These are phyloP conservation scores for Nestor notabilis DNA, from an alignment of 2,113 vertebrate genomes.

Conservation along the genomic window DNA sequence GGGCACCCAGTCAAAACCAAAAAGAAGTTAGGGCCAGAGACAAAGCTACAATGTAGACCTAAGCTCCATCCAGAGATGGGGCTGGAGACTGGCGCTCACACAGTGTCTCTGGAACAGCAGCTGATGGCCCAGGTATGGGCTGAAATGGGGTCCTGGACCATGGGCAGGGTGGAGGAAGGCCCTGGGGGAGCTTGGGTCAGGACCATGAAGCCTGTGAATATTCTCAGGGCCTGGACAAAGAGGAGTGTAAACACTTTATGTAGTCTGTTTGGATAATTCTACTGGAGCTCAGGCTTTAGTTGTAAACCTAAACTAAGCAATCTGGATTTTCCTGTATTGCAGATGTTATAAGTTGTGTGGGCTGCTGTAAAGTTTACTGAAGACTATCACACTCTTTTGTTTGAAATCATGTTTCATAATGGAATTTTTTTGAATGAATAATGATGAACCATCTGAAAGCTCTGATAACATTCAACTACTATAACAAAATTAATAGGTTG, in stretches of 20 bases:
- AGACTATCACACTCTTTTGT: background rate
- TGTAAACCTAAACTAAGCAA: background rate
- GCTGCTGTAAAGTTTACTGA: background rate
- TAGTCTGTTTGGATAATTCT: background rate
- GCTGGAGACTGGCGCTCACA: accelerated
- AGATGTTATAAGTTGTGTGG: background rate
- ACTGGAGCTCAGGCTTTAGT: background rate
- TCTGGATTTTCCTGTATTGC: background rate
- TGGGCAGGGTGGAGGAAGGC: accelerated
- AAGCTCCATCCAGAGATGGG: background rate
- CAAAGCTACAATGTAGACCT: background rate
- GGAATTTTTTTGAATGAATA: background rate
- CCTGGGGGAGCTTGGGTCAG: background rate
- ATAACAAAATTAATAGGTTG: background rate
- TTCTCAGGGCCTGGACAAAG: background rate
- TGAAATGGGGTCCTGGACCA: background rate
- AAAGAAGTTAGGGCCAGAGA: background rate
- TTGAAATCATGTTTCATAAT: background rate
- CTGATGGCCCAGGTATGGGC: background rate
- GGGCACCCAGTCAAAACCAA: background rate
- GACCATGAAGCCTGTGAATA: accelerated
- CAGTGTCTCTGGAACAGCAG: accelerated
- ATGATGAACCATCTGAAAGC: background rate
- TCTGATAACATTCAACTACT: background rate
- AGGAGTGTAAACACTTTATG: background rate